Percentiles rank a stretch among this genome's conserved stretches.
These are phyloP conservation scores for Cirrhinus mrigala DNA, from an alignment of 2,797 vertebrate species.

Conservation along the genomic window DNA sequence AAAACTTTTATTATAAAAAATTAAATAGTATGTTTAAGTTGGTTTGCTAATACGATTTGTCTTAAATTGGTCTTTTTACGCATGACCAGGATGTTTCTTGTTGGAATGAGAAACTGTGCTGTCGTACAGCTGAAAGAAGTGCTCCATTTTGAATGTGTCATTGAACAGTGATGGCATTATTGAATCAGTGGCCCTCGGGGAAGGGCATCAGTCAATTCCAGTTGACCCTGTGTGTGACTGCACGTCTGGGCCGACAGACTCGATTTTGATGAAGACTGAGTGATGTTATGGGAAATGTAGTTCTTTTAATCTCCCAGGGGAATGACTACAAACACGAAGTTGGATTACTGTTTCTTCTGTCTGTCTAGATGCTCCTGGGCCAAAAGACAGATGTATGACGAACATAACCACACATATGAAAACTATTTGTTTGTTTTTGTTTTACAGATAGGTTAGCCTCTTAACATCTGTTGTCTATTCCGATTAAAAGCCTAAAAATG, in stretches of 20 bases:
- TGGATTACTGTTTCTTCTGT: background rate
- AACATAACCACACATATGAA: background rate
- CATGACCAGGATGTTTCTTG: constrained; percentile 15
- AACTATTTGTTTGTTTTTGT: background rate
- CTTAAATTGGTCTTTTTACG: constrained; percentile 5
- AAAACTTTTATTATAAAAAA: too few species aligned
- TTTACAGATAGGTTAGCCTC: background rate
- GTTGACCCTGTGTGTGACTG: constrained; percentile 56
- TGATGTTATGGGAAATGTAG: constrained; percentile 26
- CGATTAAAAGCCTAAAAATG: background rate
- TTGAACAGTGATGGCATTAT: constrained; percentile 44
- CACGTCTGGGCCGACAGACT: constrained; percentile 32
- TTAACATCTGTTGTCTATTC: constrained; percentile 3
- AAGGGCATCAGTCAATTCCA: constrained; percentile 49
- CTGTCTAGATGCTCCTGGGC: background rate
- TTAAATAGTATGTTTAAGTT: background rate
- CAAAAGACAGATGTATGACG: background rate
- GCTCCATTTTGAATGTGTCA: constrained; percentile 12
- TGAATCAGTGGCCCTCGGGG: constrained; percentile 37
- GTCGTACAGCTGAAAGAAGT: constrained; percentile 2
- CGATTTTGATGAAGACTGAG: constrained; percentile 25
- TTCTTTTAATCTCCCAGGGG: constrained; percentile 20
- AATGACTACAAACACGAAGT: constrained; percentile 2
- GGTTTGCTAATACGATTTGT: background rate
- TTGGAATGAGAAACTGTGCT: constrained; percentile 9